Conservation (phyloP, 2,888 invertebrate genomes). For the Parelbella ahira region DNA sequence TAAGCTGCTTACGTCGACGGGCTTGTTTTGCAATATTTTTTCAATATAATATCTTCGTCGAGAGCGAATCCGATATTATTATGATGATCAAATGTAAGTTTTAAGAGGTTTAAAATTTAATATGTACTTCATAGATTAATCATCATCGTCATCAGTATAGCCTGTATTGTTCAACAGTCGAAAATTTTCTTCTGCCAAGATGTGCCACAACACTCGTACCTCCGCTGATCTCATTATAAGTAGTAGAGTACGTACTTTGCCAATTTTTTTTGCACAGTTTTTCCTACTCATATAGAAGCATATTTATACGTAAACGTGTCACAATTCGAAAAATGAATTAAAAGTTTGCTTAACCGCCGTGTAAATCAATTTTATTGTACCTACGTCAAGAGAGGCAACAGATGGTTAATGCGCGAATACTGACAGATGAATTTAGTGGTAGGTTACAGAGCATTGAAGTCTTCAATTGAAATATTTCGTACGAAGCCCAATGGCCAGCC, state of each 20-base stretch:
- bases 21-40: slow-evolving; percentile 17
- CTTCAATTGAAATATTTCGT: slow-evolving; percentile 11
- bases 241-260: no score
- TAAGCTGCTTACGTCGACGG: slow-evolving; percentile 13
- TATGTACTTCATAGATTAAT: no score
- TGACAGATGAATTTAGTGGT: slow-evolving; percentile 24
- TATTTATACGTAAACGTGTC: slow-evolving; percentile 6
- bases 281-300: no score
- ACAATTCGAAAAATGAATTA: slow-evolving; percentile 18
- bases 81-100: no score
- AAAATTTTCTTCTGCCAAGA: no score
- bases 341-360: slow-evolving; percentile 16
- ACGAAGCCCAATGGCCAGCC: slow-evolving; percentile 11
- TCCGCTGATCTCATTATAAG: no score
- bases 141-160: no score
- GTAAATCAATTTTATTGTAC: slow-evolving; percentile 25
- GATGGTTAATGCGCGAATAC: slow-evolving; percentile 20
- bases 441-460: slow-evolving; percentile 7
- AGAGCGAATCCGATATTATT: slow-evolving; percentile 1
- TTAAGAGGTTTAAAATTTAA: no score
- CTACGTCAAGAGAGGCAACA: slow-evolving; percentile 25
- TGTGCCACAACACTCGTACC: no score
- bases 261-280: no score
- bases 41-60: slow-evolving; percentile 7
- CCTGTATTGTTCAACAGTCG: no score